Conservation (phyloP, 2,113 vertebrate species). For the Edolisoma coerulescens region DNA sequence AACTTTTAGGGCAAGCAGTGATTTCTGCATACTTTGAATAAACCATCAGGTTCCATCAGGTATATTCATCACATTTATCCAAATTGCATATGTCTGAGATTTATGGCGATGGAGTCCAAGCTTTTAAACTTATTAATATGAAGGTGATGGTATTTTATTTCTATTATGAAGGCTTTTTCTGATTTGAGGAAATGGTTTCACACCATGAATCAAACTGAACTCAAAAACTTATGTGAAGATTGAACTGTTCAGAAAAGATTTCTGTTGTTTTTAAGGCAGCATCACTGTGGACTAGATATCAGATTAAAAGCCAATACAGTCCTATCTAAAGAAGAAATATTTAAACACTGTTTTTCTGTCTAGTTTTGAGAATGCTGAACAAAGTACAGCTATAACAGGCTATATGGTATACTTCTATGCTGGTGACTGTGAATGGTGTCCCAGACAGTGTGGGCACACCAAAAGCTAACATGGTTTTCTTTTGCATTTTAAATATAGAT, state of each 20-base stretch:
- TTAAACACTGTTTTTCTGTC: background rate
- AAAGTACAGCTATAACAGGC: background rate
- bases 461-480: background rate
- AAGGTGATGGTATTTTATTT: background rate
- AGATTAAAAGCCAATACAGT: background rate
- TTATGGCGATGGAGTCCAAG: background rate
- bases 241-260: background rate
- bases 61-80: background rate
- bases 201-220: background rate
- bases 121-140: background rate
- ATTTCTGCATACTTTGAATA: background rate
- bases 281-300: background rate
- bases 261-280: background rate
- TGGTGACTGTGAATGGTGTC: background rate
- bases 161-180: background rate
- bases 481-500: background rate
- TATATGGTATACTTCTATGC: background rate
- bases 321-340: background rate
- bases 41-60: background rate
- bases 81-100: background rate
- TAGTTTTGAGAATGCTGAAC: background rate
- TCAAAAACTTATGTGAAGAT: background rate
- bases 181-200: background rate
- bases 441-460: accelerated
- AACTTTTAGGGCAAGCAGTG: background rate